phyloP scores from a whole-genome alignment of 2,888 invertebrate genomes.

The Gryllus longicercus region DNA sequence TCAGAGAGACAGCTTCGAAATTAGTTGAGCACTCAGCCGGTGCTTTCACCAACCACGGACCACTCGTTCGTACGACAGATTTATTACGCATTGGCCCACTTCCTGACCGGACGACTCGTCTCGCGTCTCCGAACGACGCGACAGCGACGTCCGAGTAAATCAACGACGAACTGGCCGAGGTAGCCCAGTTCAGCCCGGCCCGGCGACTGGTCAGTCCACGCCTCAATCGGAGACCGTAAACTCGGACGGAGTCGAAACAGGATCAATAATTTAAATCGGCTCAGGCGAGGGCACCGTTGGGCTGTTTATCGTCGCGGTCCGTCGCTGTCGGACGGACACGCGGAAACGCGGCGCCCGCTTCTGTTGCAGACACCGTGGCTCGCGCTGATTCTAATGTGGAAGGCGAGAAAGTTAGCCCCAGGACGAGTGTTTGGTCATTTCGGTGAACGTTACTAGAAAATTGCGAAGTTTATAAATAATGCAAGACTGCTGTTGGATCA shows the following conservation, averaged over 20 bases:
- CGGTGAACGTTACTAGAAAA: no score
- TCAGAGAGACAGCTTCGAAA: background rate
- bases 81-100: background rate
- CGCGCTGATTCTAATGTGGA: no score
- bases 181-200: no score
- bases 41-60: background rate
- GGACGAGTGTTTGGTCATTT: background rate
- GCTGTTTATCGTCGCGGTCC: background rate
- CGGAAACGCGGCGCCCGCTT: no score
- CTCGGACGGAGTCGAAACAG: background rate
- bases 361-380: no score
- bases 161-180: background rate
- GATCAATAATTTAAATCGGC: constrained; percentile 17
- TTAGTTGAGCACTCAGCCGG: background rate
- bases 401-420: background rate
- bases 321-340: background rate
- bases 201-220: background rate
- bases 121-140: background rate
- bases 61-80: background rate
- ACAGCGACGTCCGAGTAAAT: background rate
- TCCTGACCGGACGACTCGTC: background rate
- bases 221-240: constrained; percentile 1
- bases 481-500: no score
- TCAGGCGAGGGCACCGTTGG: background rate
- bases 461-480: no score